A percentile compares a stretch with the other conserved stretches of the same genome.
These are phyloP conservation scores for Herminia tarsipennalis DNA, from an alignment of 2,888 invertebrate species.

Conservation along the genomic window DNA sequence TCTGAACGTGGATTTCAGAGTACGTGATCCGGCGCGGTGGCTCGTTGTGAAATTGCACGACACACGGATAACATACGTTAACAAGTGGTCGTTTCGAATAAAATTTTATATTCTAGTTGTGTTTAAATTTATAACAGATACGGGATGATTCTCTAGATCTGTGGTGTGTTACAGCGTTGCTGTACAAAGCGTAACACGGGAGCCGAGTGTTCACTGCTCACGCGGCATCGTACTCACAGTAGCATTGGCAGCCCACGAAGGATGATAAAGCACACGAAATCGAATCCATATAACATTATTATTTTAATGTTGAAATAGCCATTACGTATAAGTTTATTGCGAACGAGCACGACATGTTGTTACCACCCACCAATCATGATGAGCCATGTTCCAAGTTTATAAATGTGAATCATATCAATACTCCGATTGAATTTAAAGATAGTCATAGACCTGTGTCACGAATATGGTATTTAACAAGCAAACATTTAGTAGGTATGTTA, in stretches of 20 bases:
- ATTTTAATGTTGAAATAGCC: constrained; percentile 56
- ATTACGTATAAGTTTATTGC: constrained; percentile 64
- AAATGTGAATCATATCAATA: constrained; percentile 54
- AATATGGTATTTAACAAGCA: constrained; percentile 3
- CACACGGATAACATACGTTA: constrained; percentile 75
- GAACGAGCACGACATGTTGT: constrained; percentile 59
- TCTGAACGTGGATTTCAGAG: constrained; percentile 80
- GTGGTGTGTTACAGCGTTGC: constrained; percentile 23
- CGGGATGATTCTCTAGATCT: constrained; percentile 60
- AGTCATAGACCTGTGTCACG: constrained; percentile 20
- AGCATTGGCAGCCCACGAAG: constrained; percentile 5
- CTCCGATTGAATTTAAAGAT: constrained; percentile 34
- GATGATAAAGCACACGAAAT: constrained; percentile 30
- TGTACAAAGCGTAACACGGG: constrained; percentile 10
- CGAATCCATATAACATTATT: constrained; percentile 38
- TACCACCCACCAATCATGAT: constrained; percentile 49
- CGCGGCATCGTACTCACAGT: not conserved
- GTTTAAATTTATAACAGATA: constrained; percentile 73
- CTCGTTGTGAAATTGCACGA: constrained; percentile 79
- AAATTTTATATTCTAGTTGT: constrained; percentile 73
- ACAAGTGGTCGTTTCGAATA: constrained; percentile 77
- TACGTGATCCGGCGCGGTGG: constrained; percentile 76
- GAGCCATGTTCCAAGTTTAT: constrained; percentile 35
- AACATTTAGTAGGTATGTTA: too few relatives aligned
- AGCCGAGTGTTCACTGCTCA: not conserved